Evolutionary conservation across 2,888 invertebrate species (phyloP), one percentile per base, ranked within the genome.

Genomic region (Trachelus stipa): DNA sequence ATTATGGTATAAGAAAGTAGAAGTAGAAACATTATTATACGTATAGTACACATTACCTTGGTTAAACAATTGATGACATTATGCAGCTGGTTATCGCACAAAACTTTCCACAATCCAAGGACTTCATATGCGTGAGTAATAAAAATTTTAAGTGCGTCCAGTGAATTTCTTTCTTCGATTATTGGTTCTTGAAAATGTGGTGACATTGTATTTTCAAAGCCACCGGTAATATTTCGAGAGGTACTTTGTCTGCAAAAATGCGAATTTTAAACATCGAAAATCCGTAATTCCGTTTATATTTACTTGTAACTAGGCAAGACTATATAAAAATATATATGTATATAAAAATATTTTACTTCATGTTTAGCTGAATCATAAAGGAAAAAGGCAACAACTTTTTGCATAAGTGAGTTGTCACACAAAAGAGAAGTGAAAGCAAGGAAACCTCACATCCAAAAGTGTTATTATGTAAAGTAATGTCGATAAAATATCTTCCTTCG

Each of bases 71-170:
- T 94, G 11, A 96, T 94, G 71, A 98, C 94, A 73, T 96, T 93
- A 88, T 97, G 96, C 89, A 99, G 96, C 89, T 98, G 97, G 91
- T 99, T 98, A 88, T 98, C 97, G 87, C 96, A 96, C 6, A 99
- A 92, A 77, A 99, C 95, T 90, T 96, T 96, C 98, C 99, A 98
- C 73, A 99, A 92, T 30, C 97, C 96, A 75, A 99, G 92, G 85
- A 98, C 96, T 93, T 99, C 98, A 88, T 97, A 96, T 1, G 96
- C 95, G 89, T 97, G 95, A 92, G 94, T 93, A 81, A 96, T 94
- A 85, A 96, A 95, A 80, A 94, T 92, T 90, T 95, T 96, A 30
- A 97, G 92, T 0, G 97, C 95, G 77, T 95, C 95, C 77, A 97
- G 92, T 0, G 97, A 97, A 80, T 95, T 94, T 84, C 96, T 94